These are phyloP conservation scores for Drosophila dunni DNA, from an alignment of 1,140 invertebrate genomes.

Conservation along the genomic window DNA sequence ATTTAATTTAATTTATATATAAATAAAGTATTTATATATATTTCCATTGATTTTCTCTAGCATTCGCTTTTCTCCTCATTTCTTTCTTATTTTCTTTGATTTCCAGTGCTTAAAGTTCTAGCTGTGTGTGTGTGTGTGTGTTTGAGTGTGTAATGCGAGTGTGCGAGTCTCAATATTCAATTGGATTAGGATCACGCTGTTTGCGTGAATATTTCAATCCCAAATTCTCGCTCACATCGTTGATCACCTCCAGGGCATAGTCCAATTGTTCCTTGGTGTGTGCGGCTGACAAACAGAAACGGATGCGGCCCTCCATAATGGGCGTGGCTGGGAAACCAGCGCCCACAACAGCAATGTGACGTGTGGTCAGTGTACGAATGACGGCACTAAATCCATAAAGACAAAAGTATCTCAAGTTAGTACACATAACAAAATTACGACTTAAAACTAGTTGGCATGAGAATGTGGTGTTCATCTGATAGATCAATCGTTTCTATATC, in stretches of 20 bases:
- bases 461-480: no score
- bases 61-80: not conserved
- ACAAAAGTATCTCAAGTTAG: constrained; percentile 12
- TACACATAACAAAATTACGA: not conserved
- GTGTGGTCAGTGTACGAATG: constrained; percentile 92
- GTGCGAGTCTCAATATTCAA: constrained; percentile 85
- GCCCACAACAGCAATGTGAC: constrained; percentile 96
- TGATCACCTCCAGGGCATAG: constrained; percentile 90
- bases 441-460: no score
- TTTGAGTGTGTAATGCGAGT: constrained; percentile 2
- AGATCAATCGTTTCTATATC: no score
- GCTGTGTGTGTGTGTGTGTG: constrained; percentile 7
- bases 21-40: not conserved
- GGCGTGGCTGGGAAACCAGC: constrained; percentile 99
- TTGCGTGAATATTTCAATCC: constrained; percentile 91
- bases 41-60: not conserved
- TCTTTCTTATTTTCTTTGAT: not conserved
- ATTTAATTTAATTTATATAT: constrained; percentile 3
- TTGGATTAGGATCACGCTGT: constrained; percentile 86
- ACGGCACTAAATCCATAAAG: constrained; percentile 88
- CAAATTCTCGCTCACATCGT: constrained; percentile 89
- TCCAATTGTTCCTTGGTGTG: constrained; percentile 98
- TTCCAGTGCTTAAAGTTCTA: constrained; percentile 4
- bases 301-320: constrained; percentile 95
- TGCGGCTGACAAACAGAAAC: constrained; percentile 98